Percentiles rank a stretch among this genome's conserved stretches.
phyloP scores from a whole-genome alignment of 2,797 vertebrate species.

The Iguana delicatissima region DNA sequence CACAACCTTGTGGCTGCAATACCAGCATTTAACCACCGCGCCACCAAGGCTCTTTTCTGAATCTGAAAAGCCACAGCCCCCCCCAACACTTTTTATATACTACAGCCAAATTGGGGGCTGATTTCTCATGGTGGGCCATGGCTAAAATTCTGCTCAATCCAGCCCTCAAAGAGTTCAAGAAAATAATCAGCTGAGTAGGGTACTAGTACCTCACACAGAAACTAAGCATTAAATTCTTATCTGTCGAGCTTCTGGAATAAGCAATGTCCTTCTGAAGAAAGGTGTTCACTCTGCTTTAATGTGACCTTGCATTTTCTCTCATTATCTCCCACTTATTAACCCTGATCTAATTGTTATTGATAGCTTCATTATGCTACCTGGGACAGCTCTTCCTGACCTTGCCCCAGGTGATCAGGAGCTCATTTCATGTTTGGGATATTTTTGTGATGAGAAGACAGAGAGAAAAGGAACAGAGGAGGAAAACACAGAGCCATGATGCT shows the following conservation, averaged over 20 bases:
- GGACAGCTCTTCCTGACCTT: slow-evolving; percentile 81
- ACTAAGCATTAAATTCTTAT: slow-evolving; percentile 51
- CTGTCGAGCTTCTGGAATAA: slow-evolving; percentile 33
- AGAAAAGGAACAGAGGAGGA: slow-evolving; percentile 33
- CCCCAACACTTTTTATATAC: background rate
- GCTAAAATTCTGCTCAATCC: slow-evolving; percentile 39
- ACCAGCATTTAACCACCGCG: too few relatives aligned
- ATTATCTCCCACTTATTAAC: slow-evolving; percentile 78
- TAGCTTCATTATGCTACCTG: slow-evolving; percentile 78
- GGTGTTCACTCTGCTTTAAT: slow-evolving; percentile 65
- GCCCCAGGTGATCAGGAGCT: slow-evolving; percentile 79
- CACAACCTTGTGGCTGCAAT: too few relatives aligned
- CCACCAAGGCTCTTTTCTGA: too few relatives aligned
- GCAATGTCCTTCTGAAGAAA: slow-evolving; percentile 44
- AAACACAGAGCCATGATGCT: background rate
- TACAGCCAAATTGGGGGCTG: background rate
- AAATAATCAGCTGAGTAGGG: slow-evolving; percentile 48
- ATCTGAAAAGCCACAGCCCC: background rate
- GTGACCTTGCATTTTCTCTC: slow-evolving; percentile 75
- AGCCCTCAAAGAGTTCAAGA: slow-evolving; percentile 47
- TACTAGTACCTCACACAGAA: slow-evolving; percentile 14
- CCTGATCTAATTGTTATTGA: slow-evolving; percentile 84
- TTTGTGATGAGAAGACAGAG: slow-evolving; percentile 50
- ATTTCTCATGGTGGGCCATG: slow-evolving; percentile 15
- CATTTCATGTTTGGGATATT: slow-evolving; percentile 77